A percentile compares a stretch with the other conserved stretches of the same genome.
Conservation (phyloP, 1,140 invertebrate genomes). For the Laupala kohalensis region DNA sequence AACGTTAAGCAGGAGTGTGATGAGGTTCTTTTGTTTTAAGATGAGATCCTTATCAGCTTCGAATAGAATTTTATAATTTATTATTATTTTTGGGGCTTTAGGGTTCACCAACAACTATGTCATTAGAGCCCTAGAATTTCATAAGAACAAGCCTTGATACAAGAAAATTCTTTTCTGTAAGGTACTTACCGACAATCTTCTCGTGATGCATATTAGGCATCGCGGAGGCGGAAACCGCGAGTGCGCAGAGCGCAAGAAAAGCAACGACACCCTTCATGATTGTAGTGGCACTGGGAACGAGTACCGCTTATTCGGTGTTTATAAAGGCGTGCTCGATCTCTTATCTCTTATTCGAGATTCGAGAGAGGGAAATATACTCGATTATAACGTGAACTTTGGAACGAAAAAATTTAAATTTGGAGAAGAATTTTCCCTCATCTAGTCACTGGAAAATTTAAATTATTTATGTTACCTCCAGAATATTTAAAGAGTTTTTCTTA, state of each 20-base stretch:
- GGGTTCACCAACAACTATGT: background rate
- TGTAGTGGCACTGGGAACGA: background rate
- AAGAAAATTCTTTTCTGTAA: too few species aligned
- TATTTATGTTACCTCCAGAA: too few species aligned
- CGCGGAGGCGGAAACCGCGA: background rate
- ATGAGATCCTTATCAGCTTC: constrained; percentile 39
- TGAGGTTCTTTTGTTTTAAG: constrained; percentile 41
- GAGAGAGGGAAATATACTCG: too few species aligned
- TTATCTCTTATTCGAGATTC: too few species aligned
- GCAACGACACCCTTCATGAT: background rate
- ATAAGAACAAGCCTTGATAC: too few species aligned
- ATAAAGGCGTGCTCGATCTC: background rate
- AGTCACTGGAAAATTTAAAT: too few species aligned
- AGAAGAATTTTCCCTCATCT: too few species aligned
- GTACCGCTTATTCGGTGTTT: background rate
- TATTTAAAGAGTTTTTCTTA: too few species aligned
- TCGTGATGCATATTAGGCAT: background rate
- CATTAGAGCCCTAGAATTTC: too few species aligned
- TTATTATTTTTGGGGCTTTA: background rate
- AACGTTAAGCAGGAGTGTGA: constrained; percentile 45
- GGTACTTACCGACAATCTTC: background rate
- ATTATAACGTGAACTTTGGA: too few species aligned
- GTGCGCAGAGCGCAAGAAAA: background rate
- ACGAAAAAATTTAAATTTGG: too few species aligned
- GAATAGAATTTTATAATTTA: background rate